Percentiles rank a stretch among this genome's conserved stretches.
These are phyloP conservation scores for Clarias pachynema DNA, from an alignment of 2,797 vertebrate species.

Conservation along the genomic window DNA sequence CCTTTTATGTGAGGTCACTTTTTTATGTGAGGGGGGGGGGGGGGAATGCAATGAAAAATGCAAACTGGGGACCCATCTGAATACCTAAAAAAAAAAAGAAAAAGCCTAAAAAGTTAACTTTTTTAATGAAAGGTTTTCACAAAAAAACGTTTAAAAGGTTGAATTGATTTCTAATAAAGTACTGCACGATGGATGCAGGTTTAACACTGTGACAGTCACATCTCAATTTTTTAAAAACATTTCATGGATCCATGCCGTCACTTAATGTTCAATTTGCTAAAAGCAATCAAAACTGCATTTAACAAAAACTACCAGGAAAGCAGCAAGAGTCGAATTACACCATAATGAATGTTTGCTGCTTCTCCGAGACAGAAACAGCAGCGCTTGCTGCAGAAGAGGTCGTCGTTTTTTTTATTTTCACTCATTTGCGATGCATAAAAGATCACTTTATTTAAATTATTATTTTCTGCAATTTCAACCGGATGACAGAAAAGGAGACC, in stretches of 20 bases:
- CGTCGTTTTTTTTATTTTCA: constrained; percentile 51
- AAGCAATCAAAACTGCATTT: constrained; percentile 36
- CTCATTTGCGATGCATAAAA: constrained; percentile 34
- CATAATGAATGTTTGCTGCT: constrained; percentile 48
- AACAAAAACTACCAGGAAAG: constrained; percentile 24
- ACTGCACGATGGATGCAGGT: not conserved
- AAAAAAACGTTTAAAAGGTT: not conserved
- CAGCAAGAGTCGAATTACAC: constrained; percentile 46
- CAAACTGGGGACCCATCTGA: too few species aligned
- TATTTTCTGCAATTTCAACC: not conserved
- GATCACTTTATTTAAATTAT: too few species aligned
- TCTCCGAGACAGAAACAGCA: constrained; percentile 40
- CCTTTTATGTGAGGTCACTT: too few species aligned
- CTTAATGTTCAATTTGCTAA: constrained; percentile 45
- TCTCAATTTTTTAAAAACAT: not conserved
- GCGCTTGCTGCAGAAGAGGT: constrained; percentile 41
- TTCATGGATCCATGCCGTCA: constrained; percentile 17
- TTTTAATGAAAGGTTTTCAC: too few species aligned
- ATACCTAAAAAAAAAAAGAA: too few species aligned
- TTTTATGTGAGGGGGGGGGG: too few species aligned
- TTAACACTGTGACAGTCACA: not conserved
- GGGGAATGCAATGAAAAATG: too few species aligned
- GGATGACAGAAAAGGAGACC: constrained; percentile 25
- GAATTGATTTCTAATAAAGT: not conserved
- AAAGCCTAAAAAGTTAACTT: too few species aligned